Conservation (phyloP, 2,888 invertebrate genomes). For the Chloroclysta siterata region DNA sequence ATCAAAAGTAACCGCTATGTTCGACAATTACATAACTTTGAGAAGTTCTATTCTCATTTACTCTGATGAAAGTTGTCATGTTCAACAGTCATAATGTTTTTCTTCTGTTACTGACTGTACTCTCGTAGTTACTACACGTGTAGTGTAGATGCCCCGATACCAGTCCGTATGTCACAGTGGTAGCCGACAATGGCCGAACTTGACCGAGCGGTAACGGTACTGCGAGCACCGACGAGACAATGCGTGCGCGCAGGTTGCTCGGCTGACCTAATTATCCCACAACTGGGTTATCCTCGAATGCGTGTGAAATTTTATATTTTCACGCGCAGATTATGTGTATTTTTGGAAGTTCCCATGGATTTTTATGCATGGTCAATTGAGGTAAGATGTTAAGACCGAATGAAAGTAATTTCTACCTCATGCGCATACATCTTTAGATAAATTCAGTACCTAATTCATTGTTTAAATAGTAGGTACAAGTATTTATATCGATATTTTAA, state of each 20-base stretch:
- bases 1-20: background rate
- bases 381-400: conserved; percentile 13
- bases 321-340: conserved; percentile 50
- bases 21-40: too few species aligned
- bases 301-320: conserved; percentile 76
- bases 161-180: conserved; percentile 66
- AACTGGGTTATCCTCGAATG: conserved; percentile 75
- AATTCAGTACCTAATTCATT: too few species aligned
- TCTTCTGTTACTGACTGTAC: conserved; percentile 19
- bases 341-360: conserved; percentile 39
- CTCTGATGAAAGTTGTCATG: too few species aligned
- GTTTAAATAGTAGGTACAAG: too few species aligned
- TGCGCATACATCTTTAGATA: too few species aligned
- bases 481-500: too few species aligned
- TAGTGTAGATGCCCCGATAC: conserved; percentile 32
- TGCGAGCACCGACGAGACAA: conserved; percentile 66
- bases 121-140: background rate
- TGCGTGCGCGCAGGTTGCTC: conserved; percentile 83
- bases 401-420: background rate
- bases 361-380: conserved; percentile 31
- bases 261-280: conserved; percentile 80
- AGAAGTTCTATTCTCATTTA: too few species aligned
- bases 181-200: conserved; percentile 76
- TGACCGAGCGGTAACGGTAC: conserved; percentile 81
- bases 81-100: background rate